These are phyloP conservation scores for Odontesthes bonariensis DNA, from an alignment of 2,113 vertebrate genomes.

Conservation along the genomic window DNA sequence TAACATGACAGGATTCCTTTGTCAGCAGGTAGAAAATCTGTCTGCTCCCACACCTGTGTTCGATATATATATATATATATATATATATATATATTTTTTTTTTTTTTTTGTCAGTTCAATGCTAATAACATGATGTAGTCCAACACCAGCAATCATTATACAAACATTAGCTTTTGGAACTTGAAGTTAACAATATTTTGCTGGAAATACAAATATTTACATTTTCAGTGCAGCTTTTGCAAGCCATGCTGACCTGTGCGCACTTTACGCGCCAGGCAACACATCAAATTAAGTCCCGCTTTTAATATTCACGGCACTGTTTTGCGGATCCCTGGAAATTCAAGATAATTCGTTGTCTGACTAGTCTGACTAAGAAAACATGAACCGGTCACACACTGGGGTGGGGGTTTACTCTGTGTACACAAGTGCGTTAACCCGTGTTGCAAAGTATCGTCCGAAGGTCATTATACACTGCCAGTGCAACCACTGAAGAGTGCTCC, in stretches of 20 bases:
- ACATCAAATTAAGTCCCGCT: not conserved
- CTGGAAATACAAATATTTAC: too few species aligned
- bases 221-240: too few species aligned
- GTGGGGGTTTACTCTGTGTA: constrained; percentile 2
- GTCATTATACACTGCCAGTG: constrained; percentile 7
- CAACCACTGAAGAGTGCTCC: not conserved
- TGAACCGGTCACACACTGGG: constrained; percentile 14
- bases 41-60: too few species aligned
- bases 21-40: too few species aligned
- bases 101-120: too few species aligned
- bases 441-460: constrained; percentile 34
- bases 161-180: too few species aligned
- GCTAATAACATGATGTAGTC: too few species aligned
- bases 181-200: too few species aligned
- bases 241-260: not conserved
- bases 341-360: not conserved
- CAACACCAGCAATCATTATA: too few species aligned
- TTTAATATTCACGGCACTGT: not conserved
- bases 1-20: too few species aligned
- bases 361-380: constrained; percentile 14
- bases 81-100: too few species aligned
- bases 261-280: not conserved
- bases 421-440: constrained; percentile 51
- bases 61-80: too few species aligned
- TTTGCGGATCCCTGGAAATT: not conserved